phyloP scores from a whole-genome alignment of 2,888 invertebrate species.

The Timema podura region DNA sequence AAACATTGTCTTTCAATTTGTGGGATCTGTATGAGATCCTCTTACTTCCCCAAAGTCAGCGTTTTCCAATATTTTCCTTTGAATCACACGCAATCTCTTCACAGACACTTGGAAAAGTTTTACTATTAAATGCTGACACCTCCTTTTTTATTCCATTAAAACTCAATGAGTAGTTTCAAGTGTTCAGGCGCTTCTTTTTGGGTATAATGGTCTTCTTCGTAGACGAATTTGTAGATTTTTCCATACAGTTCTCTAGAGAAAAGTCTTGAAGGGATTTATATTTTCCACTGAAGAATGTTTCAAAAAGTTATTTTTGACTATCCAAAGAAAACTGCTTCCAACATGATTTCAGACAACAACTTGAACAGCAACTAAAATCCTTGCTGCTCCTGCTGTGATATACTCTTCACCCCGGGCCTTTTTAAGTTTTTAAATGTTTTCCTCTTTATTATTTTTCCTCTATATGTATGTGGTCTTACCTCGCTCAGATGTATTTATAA shows the following conservation, averaged over 20 bases:
- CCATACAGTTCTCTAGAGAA: background rate
- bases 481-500: background rate
- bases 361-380: background rate
- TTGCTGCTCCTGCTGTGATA: constrained; percentile 6
- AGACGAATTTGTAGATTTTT: background rate
- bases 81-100: background rate
- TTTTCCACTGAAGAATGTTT: background rate
- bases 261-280: background rate
- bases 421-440: constrained; percentile 6
- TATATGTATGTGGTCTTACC: background rate
- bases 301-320: background rate
- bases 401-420: background rate
- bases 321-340: background rate
- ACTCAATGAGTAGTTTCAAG: background rate
- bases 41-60: background rate
- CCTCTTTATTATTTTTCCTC: background rate
- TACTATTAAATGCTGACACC: constrained; percentile 8
- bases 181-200: background rate
- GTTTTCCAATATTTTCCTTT: constrained; percentile 1
- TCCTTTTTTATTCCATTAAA: constrained; percentile 6
- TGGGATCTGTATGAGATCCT: constrained; percentile 6
- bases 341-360: background rate
- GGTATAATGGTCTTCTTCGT: background rate
- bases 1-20: background rate
- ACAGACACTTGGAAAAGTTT: constrained; percentile 7